Evolutionary conservation across 2,797 vertebrate species (phyloP).

Genomic region (Acestrorhynchus altus): DNA sequence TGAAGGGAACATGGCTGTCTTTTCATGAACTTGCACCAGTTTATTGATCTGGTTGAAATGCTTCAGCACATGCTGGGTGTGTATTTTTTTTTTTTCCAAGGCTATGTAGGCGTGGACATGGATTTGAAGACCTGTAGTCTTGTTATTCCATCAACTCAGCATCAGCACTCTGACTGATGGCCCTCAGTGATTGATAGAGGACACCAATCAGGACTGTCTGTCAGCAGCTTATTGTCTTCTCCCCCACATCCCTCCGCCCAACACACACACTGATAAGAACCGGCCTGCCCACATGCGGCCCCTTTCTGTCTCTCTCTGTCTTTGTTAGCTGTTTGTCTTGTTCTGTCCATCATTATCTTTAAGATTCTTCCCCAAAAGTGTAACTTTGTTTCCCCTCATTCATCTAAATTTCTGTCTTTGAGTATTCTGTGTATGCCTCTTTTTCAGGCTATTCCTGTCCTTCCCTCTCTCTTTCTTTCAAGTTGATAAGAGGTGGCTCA

Average conservation of each 20-base stretch:
- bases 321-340: slow-evolving; percentile 36
- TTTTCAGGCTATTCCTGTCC: slow-evolving; percentile 14
- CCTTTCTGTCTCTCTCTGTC: neutral
- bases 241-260: neutral
- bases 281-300: slow-evolving; percentile 3
- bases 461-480: slow-evolving; percentile 24
- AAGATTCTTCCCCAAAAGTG: slow-evolving; percentile 10
- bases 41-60: neutral
- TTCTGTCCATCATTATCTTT: neutral
- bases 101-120: neutral
- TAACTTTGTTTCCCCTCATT: slow-evolving; percentile 15
- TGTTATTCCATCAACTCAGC: slow-evolving; percentile 49
- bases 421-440: slow-evolving; percentile 19
- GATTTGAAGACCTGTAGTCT: neutral
- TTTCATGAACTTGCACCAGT: neutral
- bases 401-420: slow-evolving; percentile 24
- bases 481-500: slow-evolving; percentile 59
- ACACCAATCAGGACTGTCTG: slow-evolving; percentile 53
- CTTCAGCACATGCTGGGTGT: neutral
- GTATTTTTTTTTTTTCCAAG: neutral
- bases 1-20: too few species aligned
- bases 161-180: slow-evolving; percentile 50
- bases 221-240: slow-evolving; percentile 56
- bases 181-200: slow-evolving; percentile 55
- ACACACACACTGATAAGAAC: slow-evolving; percentile 25